phyloP scores from a whole-genome alignment of 1,140 invertebrate species.

The Drosophila pectinifera region DNA sequence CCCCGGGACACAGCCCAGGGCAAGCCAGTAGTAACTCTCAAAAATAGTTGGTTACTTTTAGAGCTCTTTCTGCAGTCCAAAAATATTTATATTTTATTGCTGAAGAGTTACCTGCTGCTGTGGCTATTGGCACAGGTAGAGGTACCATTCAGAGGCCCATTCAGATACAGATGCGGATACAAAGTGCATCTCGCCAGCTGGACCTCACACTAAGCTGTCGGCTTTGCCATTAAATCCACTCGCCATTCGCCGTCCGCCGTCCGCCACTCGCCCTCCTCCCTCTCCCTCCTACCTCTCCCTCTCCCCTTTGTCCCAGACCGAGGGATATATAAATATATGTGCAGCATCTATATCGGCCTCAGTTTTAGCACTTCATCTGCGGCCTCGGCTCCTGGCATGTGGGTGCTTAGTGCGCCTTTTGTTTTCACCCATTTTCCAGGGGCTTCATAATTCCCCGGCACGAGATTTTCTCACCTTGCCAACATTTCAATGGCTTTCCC shows the following conservation, averaged over 20 bases:
- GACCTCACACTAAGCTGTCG: constrained; percentile 51
- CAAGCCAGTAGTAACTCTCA: too few species aligned
- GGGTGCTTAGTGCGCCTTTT: constrained; percentile 29
- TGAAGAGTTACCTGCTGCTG: background rate
- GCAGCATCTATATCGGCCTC: background rate
- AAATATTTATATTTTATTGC: too few species aligned
- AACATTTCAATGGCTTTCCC: constrained; percentile 12
- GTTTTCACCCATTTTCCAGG: constrained; percentile 28
- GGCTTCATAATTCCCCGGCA: constrained; percentile 11
- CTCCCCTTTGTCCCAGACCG: constrained; percentile 19
- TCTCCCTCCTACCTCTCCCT: constrained; percentile 1
- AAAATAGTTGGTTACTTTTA: too few species aligned
- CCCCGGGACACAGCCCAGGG: too few species aligned
- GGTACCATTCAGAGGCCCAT: background rate
- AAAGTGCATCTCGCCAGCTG: constrained; percentile 31
- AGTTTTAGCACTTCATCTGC: constrained; percentile 30
- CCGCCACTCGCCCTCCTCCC: too few species aligned
- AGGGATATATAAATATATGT: constrained; percentile 15
- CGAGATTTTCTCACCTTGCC: constrained; percentile 13
- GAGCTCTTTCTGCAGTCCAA: too few species aligned
- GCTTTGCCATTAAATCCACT: constrained; percentile 49
- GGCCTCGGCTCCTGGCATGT: constrained; percentile 29
- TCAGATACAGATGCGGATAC: constrained; percentile 21
- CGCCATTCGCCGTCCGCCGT: too few species aligned
- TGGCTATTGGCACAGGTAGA: background rate